Evolutionary conservation across 1,140 invertebrate genomes (phyloP).

Genomic region (Zaprionus vittiger): DNA sequence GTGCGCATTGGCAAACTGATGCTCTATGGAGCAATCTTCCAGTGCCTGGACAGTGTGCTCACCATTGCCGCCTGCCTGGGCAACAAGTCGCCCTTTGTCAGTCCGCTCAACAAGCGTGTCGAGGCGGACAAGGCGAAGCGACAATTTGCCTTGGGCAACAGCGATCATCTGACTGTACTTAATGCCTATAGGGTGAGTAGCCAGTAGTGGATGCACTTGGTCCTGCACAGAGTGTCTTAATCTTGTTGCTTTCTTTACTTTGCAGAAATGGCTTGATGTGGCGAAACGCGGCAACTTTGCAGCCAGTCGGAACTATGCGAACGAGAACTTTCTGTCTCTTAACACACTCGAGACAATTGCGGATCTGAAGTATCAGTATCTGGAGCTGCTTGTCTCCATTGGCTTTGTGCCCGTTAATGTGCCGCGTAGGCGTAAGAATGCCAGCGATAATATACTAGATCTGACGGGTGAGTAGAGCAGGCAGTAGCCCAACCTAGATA

Average conservation of each 20-base stretch:
- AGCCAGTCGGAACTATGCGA: constrained; percentile 89
- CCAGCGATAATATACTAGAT: constrained; percentile 88
- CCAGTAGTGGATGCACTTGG: neutral
- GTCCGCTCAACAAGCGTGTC: constrained; percentile 90
- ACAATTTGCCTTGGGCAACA: constrained; percentile 89
- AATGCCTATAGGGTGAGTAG: constrained; percentile 89
- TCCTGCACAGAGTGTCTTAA: neutral
- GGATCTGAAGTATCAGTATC: constrained; percentile 93
- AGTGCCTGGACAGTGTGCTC: constrained; percentile 96
- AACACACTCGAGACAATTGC: constrained; percentile 90
- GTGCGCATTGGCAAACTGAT: constrained; percentile 95
- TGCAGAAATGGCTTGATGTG: constrained; percentile 90
- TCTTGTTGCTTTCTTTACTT: neutral
- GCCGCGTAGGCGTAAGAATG: constrained; percentile 85
- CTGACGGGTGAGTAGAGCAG: constrained; percentile 86
- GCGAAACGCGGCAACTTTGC: constrained; percentile 85
- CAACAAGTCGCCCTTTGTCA: constrained; percentile 92
- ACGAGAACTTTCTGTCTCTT: constrained; percentile 90
- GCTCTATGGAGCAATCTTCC: constrained; percentile 95
- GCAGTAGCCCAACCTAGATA: too few relatives aligned
- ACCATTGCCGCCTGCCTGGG: constrained; percentile 96
- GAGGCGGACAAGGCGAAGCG: constrained; percentile 90
- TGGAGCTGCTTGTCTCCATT: constrained; percentile 92
- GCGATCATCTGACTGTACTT: constrained; percentile 92
- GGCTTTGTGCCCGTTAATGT: constrained; percentile 90